Conservation (phyloP, 2,888 invertebrate genomes). For the Arge pagana region DNA sequence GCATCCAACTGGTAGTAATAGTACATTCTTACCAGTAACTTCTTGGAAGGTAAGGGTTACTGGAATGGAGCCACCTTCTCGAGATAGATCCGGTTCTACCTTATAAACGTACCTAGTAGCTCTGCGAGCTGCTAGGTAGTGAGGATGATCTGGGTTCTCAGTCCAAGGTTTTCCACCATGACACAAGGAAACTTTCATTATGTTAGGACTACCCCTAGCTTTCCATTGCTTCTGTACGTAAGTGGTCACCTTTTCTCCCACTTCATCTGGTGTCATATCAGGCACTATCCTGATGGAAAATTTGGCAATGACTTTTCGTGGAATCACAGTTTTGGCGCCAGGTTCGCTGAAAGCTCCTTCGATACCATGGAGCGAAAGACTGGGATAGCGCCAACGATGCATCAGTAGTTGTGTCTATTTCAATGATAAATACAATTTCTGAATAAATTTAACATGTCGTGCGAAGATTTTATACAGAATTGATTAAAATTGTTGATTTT, state of each 20-base stretch:
- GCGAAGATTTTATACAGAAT: slow-evolving; percentile 2
- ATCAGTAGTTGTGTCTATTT: slow-evolving; percentile 75
- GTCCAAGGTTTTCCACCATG: slow-evolving; percentile 92
- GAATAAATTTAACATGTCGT: too few species aligned
- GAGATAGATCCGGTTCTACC: slow-evolving; percentile 90
- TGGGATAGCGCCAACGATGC: slow-evolving; percentile 95
- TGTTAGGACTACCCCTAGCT: slow-evolving; percentile 83
- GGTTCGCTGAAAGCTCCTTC: slow-evolving; percentile 93
- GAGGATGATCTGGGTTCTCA: slow-evolving; percentile 88
- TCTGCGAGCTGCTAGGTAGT: slow-evolving; percentile 85
- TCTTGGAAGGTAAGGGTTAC: slow-evolving; percentile 93
- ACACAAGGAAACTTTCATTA: slow-evolving; percentile 69
- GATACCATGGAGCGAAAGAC: slow-evolving; percentile 92
- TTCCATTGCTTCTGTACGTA: slow-evolving; percentile 80
- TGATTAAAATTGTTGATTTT: neutral
- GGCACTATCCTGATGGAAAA: slow-evolving; percentile 98
- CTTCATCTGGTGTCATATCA: slow-evolving; percentile 82
- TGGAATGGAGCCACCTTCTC: slow-evolving; percentile 98
- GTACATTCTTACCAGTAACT: slow-evolving; percentile 89
- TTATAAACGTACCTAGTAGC: slow-evolving; percentile 86
- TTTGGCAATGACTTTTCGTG: slow-evolving; percentile 91
- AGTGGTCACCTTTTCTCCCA: slow-evolving; percentile 78
- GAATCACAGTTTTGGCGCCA: slow-evolving; percentile 95
- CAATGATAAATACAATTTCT: too few species aligned
- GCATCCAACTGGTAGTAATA: slow-evolving; percentile 92